Conservation (phyloP, 1,140 invertebrate genomes). For the Laupala kohalensis region DNA sequence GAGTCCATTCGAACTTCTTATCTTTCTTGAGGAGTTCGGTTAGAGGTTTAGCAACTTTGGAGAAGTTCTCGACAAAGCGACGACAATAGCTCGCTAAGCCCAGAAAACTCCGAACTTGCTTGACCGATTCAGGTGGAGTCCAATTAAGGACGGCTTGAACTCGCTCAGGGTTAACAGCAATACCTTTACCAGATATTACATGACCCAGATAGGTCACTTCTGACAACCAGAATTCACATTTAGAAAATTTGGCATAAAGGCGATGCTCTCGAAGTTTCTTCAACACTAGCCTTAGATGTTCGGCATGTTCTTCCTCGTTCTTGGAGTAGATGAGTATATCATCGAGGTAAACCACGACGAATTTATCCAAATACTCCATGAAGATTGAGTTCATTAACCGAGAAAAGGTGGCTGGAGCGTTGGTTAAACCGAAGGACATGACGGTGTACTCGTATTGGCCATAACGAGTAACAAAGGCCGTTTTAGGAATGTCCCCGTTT, state of each 20-base stretch:
- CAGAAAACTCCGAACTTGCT: slow-evolving; percentile 15
- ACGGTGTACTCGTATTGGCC: slow-evolving; percentile 21
- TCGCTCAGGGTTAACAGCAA: slow-evolving; percentile 12
- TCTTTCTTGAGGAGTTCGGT: too few species aligned
- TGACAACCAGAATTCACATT: slow-evolving; percentile 15
- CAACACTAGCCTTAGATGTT: slow-evolving; percentile 10
- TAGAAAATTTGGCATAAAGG: slow-evolving; percentile 11
- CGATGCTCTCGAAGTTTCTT: slow-evolving; percentile 4
- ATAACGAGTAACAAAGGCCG: slow-evolving; percentile 21
- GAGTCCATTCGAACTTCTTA: slow-evolving; percentile 1
- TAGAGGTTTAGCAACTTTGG: slow-evolving; percentile 8
- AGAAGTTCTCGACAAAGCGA: slow-evolving; percentile 11
- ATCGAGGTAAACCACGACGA: slow-evolving; percentile 11
- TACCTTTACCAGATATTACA: slow-evolving; percentile 7
- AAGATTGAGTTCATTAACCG: slow-evolving; percentile 25
- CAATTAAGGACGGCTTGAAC: slow-evolving; percentile 8
- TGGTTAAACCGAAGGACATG: slow-evolving; percentile 27
- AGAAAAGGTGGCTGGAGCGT: slow-evolving; percentile 27
- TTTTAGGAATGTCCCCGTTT: slow-evolving; percentile 21
- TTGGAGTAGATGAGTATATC: slow-evolving; percentile 13
- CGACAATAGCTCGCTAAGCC: slow-evolving; percentile 15
- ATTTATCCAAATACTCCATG: slow-evolving; percentile 2
- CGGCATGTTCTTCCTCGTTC: slow-evolving; percentile 1
- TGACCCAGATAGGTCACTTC: slow-evolving; percentile 15
- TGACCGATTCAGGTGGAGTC: slow-evolving; percentile 4